Conservation (phyloP, 37 sponge, comb jelly and placozoan genomes). For the Ianthella basta region DNA sequence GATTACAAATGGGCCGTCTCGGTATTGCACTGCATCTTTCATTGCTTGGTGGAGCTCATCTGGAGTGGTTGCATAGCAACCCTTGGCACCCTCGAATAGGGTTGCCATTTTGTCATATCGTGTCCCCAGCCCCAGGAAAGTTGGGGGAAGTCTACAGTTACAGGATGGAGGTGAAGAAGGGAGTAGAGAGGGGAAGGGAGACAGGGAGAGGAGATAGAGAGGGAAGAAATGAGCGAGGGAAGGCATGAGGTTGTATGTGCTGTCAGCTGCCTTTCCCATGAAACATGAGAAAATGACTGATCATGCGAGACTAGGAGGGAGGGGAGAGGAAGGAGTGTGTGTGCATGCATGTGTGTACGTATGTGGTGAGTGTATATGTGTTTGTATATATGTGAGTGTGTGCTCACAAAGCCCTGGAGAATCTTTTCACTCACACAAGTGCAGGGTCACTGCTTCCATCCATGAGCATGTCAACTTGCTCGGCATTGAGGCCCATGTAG, state of each 20-base stretch:
- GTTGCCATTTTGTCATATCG: conserved; percentile 77
- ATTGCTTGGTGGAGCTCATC: conserved; percentile 52
- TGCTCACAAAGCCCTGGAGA: too few species aligned
- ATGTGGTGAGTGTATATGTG: too few species aligned
- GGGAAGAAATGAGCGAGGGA: too few species aligned
- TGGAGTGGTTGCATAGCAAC: conserved; percentile 58
- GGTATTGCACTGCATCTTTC: conserved; percentile 21
- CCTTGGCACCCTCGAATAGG: conserved; percentile 61
- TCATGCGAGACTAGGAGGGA: background rate
- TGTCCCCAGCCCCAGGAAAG: conserved; percentile 52
- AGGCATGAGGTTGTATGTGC: too few species aligned
- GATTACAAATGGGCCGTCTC: conserved; percentile 54
- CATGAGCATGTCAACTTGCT: conserved; percentile 42
- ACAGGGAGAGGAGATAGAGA: background rate
- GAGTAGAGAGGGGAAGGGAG: background rate
- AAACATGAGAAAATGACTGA: background rate
- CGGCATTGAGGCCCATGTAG: conserved; percentile 66
- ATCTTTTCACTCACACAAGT: conserved; percentile 24
- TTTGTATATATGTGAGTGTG: too few species aligned
- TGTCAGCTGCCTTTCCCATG: too few species aligned
- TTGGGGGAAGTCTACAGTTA: conserved; percentile 77
- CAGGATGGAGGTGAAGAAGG: background rate
- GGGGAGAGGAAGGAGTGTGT: background rate
- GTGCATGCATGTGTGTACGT: background rate
- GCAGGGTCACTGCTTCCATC: conserved; percentile 22